Base-by-base conservation (phyloP, 1,140 invertebrate species). In the Diprion similis region DNA sequence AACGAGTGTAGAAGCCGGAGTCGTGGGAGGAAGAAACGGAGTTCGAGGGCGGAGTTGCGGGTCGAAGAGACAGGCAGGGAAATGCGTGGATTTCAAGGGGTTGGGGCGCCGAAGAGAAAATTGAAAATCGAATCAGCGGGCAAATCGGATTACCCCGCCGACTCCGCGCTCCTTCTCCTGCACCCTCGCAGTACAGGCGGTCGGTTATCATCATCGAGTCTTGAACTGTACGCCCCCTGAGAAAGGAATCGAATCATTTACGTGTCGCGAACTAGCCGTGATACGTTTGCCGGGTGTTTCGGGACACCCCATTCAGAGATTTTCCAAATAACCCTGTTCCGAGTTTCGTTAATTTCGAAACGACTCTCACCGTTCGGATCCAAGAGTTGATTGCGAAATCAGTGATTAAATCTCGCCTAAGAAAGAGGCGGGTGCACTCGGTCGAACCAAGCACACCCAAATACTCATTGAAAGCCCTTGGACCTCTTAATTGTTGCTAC, bases 51-150 rank as follows among this genome's bases (percentile, higher is more conserved):
- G 72, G 71, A 51, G 66, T 24, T 24, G 59, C 15, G 59, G 66
- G 71, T 10, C 13, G 45, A 45, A 37, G 71, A 72, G 65, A 15
- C 19, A 68, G 67, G 73, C 68, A 77, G 75, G 74, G 70, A 80
- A 80, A 81, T 80, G 77, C 76, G 76, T 78, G 79, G 78, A 76
- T 80, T 78, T 79, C 73, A 71, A 67, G 73, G 75, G 71, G 79
- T 80, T 79, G 78, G 77, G 77, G 75, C 77, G 74, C 68, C 72
- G 71, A 74, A 78, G 81, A 81, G 81, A 83, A 82, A 83, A 84
- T 83, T 83, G 82, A 81, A 82, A 84, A 84, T 83, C 80, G 83
- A 84, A 84, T 83, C 83, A 84, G 74, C 76, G 77, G 73, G 73
- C 77, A 84, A 83, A 84, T 84, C 81, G 80, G 82, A 84, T 83